Evolutionary conservation across 2,797 vertebrate species (phyloP).

Genomic region (Anniella stebbinsi): DNA sequence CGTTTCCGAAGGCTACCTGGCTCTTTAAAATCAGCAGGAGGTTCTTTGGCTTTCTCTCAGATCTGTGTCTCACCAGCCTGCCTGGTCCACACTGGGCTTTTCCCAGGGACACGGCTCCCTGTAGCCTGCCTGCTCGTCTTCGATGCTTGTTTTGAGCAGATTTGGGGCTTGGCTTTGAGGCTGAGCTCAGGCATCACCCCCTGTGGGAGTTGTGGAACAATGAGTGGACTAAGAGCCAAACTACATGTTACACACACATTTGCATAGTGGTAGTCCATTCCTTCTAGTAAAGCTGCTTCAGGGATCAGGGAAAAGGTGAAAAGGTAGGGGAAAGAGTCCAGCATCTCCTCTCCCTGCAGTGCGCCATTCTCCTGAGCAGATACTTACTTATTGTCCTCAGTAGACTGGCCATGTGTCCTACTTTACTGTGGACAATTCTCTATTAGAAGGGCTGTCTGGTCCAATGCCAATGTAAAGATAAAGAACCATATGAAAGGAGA

Average conservation of each 20-base stretch:
- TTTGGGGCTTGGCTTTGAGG: constrained; percentile 12
- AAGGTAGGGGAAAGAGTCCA: neutral
- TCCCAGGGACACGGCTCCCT: neutral
- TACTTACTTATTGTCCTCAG: neutral
- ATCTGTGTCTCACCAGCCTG: constrained; percentile 5
- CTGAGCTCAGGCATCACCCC: neutral
- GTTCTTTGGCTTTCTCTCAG: constrained; percentile 24
- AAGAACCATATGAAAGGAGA: no score
- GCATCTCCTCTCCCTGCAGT: neutral
- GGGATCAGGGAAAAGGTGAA: neutral
- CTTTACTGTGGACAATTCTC: no score
- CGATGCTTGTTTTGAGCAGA: neutral
- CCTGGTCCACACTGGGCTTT: constrained; percentile 20
- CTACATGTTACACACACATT: neutral
- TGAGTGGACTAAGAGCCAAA: no score
- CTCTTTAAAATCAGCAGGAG: constrained; percentile 5
- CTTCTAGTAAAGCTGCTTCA: neutral
- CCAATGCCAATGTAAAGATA: no score
- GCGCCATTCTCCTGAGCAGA: neutral
- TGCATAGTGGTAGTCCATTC: neutral
- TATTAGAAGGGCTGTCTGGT: no score
- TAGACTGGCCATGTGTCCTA: no score
- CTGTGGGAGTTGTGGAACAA: rapidly evolving
- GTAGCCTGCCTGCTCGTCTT: constrained; percentile 27
- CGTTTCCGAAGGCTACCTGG: neutral